Conservation (phyloP, 1,140 invertebrate genomes). For the Patella vulgata region DNA sequence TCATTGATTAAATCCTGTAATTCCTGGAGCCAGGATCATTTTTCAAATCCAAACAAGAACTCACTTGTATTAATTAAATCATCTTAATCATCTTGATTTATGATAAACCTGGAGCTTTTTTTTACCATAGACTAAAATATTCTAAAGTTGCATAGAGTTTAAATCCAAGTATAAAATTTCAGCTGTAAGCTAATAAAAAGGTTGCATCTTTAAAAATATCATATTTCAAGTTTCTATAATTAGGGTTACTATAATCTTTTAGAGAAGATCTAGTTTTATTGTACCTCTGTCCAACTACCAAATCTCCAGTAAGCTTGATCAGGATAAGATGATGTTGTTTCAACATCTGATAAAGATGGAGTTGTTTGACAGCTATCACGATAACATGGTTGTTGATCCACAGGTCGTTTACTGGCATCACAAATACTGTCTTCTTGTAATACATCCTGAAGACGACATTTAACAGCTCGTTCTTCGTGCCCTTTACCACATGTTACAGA, state of each 20-base stretch:
- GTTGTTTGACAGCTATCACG: slow-evolving; percentile 40
- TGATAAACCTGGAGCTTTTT: no score
- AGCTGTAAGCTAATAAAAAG: no score
- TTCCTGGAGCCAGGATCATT: not conserved
- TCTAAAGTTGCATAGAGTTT: no score
- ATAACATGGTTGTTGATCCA: slow-evolving; percentile 40
- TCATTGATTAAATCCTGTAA: slow-evolving; percentile 1
- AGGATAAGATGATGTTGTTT: slow-evolving; percentile 28
- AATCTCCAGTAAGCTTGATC: slow-evolving; percentile 39
- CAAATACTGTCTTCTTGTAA: slow-evolving; percentile 38
- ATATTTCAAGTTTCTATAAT: no score
- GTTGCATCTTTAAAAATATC: no score
- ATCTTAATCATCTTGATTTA: no score
- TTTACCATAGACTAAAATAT: no score
- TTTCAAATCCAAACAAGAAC: slow-evolving; percentile 67
- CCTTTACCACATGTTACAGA: slow-evolving; percentile 61
- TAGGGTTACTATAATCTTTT: no score
- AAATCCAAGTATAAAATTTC: no score
- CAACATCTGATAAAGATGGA: slow-evolving; percentile 20
- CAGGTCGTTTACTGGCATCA: slow-evolving; percentile 39
- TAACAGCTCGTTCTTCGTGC: slow-evolving; percentile 34
- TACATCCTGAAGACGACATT: slow-evolving; percentile 34
- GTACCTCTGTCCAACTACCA: slow-evolving; percentile 55
- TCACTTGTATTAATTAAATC: slow-evolving; percentile 87
- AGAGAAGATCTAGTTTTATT: no score